Base-by-base conservation (phyloP, 1,140 invertebrate species). In the Paralvinella palmiformis region DNA sequence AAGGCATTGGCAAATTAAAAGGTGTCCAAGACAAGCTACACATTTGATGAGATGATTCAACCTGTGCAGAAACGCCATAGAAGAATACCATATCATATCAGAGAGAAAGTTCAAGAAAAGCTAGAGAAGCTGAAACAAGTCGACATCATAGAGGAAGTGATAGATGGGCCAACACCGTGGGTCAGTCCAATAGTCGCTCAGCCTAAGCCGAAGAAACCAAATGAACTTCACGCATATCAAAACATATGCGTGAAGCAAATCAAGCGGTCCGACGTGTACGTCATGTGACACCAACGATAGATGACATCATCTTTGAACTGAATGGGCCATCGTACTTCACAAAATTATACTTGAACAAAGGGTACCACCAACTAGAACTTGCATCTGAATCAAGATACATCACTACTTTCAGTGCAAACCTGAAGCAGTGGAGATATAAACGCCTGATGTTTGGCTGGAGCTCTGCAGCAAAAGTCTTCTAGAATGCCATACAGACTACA, bases 91-190 rank as follows among this genome's bases (percentile, higher is more conserved):
- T 73, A 65, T 65, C 69, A 63, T 63, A 56, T 68, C 5, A 59
- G 69, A 24, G 32, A 64, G 13, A 65, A 67, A 52, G 65, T 70
- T 7, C 62, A 67, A 45, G 45, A 58, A 15, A 65, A 71, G 62
- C 50, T 72, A 2, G 48, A 67, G 2, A 61, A 65, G 24, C 53
- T 72, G n/a, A 17, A 69, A 41, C 22, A 70, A 52, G 31, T 41
- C 3, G 70, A 68, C 27, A 71, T 76, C n/a, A 67, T 74, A 57
- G 72, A 72, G 65, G 68, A 62, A 56, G 68, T 64, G 24, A 56
- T 50, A 13, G 62, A 44, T 36, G 63, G 53, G 7, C 63, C 72
- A 22, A 72, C 72, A 17, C 67, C 73, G 6, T 74, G 69, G 71
- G 63, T 72, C 5, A 73, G 71, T 17, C 66, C 69, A 31, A 65